Evolutionary conservation across 2,113 vertebrate species (phyloP).

Genomic region (Bos javanicus): DNA sequence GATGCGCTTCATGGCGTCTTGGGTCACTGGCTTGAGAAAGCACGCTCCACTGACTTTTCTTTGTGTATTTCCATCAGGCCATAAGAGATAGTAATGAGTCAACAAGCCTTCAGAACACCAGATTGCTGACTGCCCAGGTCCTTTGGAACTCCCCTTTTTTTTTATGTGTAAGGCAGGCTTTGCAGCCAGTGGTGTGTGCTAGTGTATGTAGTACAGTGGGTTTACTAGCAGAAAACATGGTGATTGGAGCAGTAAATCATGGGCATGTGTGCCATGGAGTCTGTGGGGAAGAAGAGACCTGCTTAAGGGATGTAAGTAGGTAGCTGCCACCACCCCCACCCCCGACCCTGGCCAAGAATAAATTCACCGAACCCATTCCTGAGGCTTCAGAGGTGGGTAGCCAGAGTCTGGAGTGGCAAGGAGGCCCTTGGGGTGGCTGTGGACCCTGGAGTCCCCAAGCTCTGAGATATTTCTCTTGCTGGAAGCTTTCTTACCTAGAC

Average conservation of each 20-base stretch:
- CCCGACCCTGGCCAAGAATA: not conserved
- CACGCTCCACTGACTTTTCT: not conserved
- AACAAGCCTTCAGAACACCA: not conserved
- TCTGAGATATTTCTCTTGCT: not conserved
- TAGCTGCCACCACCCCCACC: not conserved
- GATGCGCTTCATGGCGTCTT: not conserved
- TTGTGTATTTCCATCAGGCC: not conserved
- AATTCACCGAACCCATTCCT: not conserved
- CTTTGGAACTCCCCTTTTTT: not conserved
- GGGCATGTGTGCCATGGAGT: not conserved
- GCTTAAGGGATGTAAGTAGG: not conserved
- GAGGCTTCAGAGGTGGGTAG: not conserved
- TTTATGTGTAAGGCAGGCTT: not conserved
- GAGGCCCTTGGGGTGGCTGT: not conserved
- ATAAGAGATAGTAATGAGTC: not conserved
- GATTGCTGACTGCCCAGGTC: not conserved
- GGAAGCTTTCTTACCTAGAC: not conserved
- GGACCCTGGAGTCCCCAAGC: not conserved
- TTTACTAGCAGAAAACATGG: not conserved
- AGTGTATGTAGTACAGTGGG: not conserved
- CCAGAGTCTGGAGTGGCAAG: not conserved
- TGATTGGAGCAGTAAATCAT: not conserved
- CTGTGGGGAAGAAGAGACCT: not conserved
- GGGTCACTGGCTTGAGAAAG: not conserved
- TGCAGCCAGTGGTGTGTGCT: not conserved